These are phyloP conservation scores for Alcedo quadribrachys DNA, from an alignment of 2,797 vertebrate species.

Conservation along the genomic window DNA sequence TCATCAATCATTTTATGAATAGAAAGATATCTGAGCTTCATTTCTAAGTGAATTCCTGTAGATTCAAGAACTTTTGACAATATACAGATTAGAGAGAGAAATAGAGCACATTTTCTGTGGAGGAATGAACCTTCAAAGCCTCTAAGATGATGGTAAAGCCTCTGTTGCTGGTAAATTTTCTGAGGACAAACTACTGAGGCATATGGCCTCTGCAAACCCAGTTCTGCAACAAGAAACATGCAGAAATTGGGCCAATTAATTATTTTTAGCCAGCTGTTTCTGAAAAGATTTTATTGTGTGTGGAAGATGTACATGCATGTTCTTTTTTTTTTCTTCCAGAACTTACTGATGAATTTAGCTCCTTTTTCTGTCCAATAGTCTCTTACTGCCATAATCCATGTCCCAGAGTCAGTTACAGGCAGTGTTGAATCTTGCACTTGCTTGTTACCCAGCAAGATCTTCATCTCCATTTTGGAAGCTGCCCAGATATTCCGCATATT, in stretches of 20 bases:
- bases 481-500: constrained; percentile 17
- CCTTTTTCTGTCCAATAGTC: not conserved
- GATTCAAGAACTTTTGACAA: constrained; percentile 48
- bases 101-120: not conserved
- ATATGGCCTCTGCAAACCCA: not conserved
- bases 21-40: constrained; percentile 64
- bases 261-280: not conserved
- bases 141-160: not conserved
- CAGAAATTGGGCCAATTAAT: not conserved
- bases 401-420: not conserved
- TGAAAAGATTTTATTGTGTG: not conserved
- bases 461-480: constrained; percentile 17
- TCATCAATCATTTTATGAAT: constrained; percentile 75
- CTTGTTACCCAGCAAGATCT: not conserved
- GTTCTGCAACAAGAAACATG: not conserved
- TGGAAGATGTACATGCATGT: not conserved
- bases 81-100: not conserved
- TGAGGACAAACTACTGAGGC: not conserved
- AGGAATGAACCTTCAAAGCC: not conserved
- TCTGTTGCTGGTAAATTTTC: not conserved
- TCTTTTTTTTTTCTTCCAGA: not conserved
- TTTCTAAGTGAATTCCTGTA: constrained; percentile 67
- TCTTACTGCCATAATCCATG: not conserved
- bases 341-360: not conserved
- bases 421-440: not conserved